Evolutionary conservation across 2,113 vertebrate genomes (phyloP).

Genomic region (Hepsetus odoe): DNA sequence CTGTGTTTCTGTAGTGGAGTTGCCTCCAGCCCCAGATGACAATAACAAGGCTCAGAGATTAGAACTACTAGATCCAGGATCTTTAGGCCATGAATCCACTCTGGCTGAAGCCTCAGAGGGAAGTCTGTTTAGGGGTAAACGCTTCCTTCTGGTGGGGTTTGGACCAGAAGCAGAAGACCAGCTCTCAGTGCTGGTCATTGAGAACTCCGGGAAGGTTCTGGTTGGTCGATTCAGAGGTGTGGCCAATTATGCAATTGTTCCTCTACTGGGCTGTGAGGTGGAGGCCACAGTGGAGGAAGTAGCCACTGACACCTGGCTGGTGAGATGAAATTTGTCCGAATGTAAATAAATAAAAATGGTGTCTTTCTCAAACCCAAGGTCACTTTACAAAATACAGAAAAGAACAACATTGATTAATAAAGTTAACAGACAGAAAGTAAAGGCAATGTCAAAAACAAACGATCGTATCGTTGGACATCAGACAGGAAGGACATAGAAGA

Average conservation of each 20-base stretch:
- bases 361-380: too few species aligned
- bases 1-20: slow-evolving; percentile 61
- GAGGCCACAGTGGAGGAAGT: slow-evolving; percentile 90
- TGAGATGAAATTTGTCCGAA: slow-evolving; percentile 69
- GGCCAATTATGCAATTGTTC: slow-evolving; percentile 92
- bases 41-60: slow-evolving; percentile 52
- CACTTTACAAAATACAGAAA: too few species aligned
- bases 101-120: slow-evolving; percentile 70
- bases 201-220: slow-evolving; percentile 83
- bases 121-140: slow-evolving; percentile 82
- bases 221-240: slow-evolving; percentile 74
- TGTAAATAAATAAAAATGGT: neutral
- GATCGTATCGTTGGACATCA: too few species aligned
- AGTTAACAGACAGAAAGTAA: too few species aligned
- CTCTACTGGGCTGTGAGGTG: slow-evolving; percentile 87
- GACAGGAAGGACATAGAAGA: too few species aligned
- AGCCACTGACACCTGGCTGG: slow-evolving; percentile 96
- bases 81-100: slow-evolving; percentile 64
- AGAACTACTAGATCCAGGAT: slow-evolving; percentile 47
- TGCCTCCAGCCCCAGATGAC: slow-evolving; percentile 50
- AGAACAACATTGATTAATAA: too few species aligned
- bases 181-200: slow-evolving; percentile 79
- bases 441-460: too few species aligned
- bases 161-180: slow-evolving; percentile 79
- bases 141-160: slow-evolving; percentile 89